phyloP scores from a whole-genome alignment of 2,797 vertebrate species.

The Epinephelus awoara region DNA sequence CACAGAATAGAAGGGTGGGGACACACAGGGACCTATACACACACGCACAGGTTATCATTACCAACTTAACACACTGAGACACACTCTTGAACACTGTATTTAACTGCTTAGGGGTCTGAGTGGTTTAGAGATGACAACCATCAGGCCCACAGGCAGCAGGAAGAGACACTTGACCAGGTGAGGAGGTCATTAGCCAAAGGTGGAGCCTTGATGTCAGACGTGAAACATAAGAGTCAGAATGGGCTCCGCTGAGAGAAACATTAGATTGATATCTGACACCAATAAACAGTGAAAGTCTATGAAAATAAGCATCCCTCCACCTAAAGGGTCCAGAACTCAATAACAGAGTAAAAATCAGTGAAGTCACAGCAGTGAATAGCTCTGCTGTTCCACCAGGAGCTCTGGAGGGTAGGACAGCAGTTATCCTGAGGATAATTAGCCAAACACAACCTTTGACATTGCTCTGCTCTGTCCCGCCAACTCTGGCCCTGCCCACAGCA shows the following conservation, averaged over 20 bases:
- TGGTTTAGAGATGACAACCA: neutral
- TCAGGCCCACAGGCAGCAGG: neutral
- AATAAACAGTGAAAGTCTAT: no score
- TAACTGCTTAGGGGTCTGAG: slow-evolving; percentile 37
- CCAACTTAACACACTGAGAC: slow-evolving; percentile 32
- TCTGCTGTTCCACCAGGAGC: slow-evolving; percentile 42
- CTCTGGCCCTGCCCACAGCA: slow-evolving; percentile 20
- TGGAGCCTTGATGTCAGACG: neutral
- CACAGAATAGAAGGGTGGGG: slow-evolving; percentile 26
- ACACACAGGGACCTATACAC: slow-evolving; percentile 10
- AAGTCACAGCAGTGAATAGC: slow-evolving; percentile 27
- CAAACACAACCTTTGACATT: slow-evolving; percentile 67
- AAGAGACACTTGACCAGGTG: slow-evolving; percentile 24
- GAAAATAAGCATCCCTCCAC: neutral
- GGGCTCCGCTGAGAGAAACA: neutral
- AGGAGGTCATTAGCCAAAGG: slow-evolving; percentile 1
- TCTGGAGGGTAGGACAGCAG: slow-evolving; percentile 22
- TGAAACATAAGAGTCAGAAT: neutral
- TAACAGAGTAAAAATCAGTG: neutral
- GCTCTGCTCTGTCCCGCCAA: slow-evolving; percentile 38
- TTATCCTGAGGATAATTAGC: slow-evolving; percentile 52
- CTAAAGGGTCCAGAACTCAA: neutral
- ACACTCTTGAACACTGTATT: slow-evolving; percentile 19
- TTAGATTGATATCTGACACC: neutral
- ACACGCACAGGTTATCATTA: slow-evolving; percentile 46